Evolutionary conservation across 2,113 vertebrate species (phyloP), one percentile per base, ranked within the genome.

Genomic region (Neofelis nebulosa): DNA sequence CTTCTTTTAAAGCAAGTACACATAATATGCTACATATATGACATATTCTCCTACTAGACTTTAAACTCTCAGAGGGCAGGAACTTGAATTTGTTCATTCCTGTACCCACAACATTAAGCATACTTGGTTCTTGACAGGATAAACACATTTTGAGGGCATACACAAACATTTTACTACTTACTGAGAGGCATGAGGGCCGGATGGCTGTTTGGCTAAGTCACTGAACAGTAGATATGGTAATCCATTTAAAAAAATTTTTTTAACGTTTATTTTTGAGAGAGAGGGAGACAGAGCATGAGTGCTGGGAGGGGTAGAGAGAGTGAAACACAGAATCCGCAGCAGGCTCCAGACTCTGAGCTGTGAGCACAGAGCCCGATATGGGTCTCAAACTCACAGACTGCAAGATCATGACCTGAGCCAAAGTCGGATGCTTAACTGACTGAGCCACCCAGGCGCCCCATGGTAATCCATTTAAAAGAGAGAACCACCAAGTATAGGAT

Each of bases 121-220:
- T 13, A 36, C n/a, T 79, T 95, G 95, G 25, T 71, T 94, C 19
- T 65, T 94, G 4, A 74, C 27, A 94, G 9, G 0, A 65, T 13
- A 71, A 61, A 89, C 76, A 83, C 4, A 2, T 69, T 90, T 79
- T 48, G 61, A 94, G 19, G 7, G 4, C 27, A 55, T 65, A 97
- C 93, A 61, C 73, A 29, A 95, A 61, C 91, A 85, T 86, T 85
- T 94, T 92, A 38, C 65, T 85, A 63, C 80, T 92, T 57, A 65
- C 29, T 63, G 52, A 86, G 52, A 86, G 85, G 71, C 1, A 50
- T 38, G 57, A 63, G 93, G 79, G 0, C 13, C 68, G 18, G 19
- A n/a, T 83, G 33, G 27, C 41, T 88, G 63, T 85, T 85, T 69
- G 27, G 55, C 11, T 48, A 84, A 84, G 7, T 82, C 61, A n/a